Base-by-base conservation (phyloP, 1,140 invertebrate species). In the Teleogryllus occipitalis region DNA sequence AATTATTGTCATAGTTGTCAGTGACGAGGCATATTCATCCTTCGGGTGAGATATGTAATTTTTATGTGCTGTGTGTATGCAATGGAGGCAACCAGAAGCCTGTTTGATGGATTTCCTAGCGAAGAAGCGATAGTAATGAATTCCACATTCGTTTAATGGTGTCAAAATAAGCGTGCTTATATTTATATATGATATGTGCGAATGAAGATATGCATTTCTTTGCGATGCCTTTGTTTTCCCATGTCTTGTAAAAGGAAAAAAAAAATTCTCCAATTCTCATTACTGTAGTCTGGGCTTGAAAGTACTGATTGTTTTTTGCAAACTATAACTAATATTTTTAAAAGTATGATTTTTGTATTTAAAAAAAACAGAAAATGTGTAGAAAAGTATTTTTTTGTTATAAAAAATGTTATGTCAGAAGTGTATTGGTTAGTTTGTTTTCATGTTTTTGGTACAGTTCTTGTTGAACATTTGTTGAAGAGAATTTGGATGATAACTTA, bases 1-100 rank as follows among this genome's bases (percentile, higher is more conserved):
- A 14, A 14, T 14, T 65, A 65, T 65, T 65, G 10, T 7, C 18
- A 18, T 65, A 14, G 54, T 65, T 10, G 54, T 65, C 54, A 65
- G 54, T 65, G 18, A 65, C 54, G 10, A 65, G 18, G 54, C 54
- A 10, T 14, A 18, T 65, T 65, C 54, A 65, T 18, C 54, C 54
- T 65, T 65, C 54, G 18, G 54, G 48, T 77, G 21, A 49, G 76
- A 77, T 77, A 77, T 77, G 76, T 49, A 77, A 77, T 77, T 77
- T 77, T 77, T 77, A 77, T 77, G 76, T 21, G 47, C 15, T 21
- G 10, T 46, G 76, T 18, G 48, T 48, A 22, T 48, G 76, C 39
- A 77, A 54, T 77, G 76, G 76, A 77, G 76, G 76, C 15, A 54
- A 48, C 76, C 47, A n/a, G 47, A 49, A 54, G 47, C 47, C 75